Conservation (phyloP, 35 echinoderm and acorn worm species). For the Acanthaster planci region DNA sequence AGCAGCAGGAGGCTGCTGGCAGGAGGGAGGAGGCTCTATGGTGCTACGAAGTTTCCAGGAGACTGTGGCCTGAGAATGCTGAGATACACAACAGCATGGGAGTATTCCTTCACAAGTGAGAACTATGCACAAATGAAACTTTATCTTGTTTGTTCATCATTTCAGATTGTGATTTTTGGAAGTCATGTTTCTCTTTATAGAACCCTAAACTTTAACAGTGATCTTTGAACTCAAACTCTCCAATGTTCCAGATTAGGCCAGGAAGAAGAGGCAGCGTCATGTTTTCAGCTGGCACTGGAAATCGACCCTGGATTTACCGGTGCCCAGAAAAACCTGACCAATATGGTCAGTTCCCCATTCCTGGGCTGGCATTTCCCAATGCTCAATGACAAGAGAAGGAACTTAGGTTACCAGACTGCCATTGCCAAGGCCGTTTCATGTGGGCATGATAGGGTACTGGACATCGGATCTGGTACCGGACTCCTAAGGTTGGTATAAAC, state of each 20-base stretch:
- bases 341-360: slow-evolving; percentile 33
- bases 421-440: slow-evolving; percentile 23
- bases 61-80: slow-evolving; percentile 52
- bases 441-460: slow-evolving; percentile 45
- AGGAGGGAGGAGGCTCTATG: slow-evolving; percentile 37
- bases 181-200: too few relatives aligned
- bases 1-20: not conserved
- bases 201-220: too few relatives aligned
- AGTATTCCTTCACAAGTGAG: slow-evolving; percentile 38
- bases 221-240: too few relatives aligned
- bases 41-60: slow-evolving; percentile 48
- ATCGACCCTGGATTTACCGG: slow-evolving; percentile 20
- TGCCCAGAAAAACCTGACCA: slow-evolving; percentile 50
- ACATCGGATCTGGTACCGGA: slow-evolving; percentile 59
- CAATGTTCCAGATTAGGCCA: slow-evolving; percentile 37
- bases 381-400: slow-evolving; percentile 54
- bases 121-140: not conserved
- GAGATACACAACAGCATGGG: slow-evolving; percentile 51
- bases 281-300: slow-evolving; percentile 32
- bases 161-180: too few relatives aligned
- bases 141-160: not conserved
- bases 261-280: slow-evolving; percentile 46
- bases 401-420: slow-evolving; percentile 38
- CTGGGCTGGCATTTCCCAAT: slow-evolving; percentile 63
- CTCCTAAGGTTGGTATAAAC: slow-evolving; percentile 36